A percentile compares a stretch with the other conserved stretches of the same genome.
These are phyloP conservation scores for Ethmia dodecea DNA, from an alignment of 2,888 invertebrate genomes.

Conservation along the genomic window DNA sequence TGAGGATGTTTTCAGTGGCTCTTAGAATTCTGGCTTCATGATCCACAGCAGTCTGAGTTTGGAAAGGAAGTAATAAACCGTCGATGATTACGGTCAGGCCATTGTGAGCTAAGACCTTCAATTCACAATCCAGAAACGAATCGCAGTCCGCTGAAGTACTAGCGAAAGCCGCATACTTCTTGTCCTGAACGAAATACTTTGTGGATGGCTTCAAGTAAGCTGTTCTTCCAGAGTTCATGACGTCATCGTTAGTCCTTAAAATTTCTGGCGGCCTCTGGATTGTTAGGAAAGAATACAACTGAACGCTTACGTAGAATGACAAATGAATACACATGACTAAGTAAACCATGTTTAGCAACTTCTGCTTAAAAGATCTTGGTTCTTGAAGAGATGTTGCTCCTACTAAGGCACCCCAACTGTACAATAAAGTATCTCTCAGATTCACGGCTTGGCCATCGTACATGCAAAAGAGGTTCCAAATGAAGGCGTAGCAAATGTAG, in stretches of 20 bases:
- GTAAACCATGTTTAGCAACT: constrained; percentile 42
- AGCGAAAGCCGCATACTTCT: constrained; percentile 34
- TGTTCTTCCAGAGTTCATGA: constrained; percentile 38
- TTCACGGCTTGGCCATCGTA: constrained; percentile 34
- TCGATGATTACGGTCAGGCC: constrained; percentile 43
- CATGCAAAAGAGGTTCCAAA: constrained; percentile 36
- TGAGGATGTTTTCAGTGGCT: constrained; percentile 38
- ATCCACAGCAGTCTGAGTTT: constrained; percentile 39
- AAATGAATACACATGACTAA: constrained; percentile 45
- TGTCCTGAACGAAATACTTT: constrained; percentile 42
- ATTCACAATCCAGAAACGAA: constrained; percentile 35
- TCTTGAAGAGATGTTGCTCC: constrained; percentile 39
- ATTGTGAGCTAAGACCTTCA: constrained; percentile 28
- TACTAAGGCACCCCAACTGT: constrained; percentile 48
- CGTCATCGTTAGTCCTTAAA: constrained; percentile 37
- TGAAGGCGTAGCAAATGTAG: constrained; percentile 36
- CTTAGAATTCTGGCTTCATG: constrained; percentile 46
- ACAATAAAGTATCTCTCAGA: constrained; percentile 32
- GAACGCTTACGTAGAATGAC: constrained; percentile 44
- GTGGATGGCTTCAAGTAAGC: constrained; percentile 30
- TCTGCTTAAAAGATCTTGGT: constrained; percentile 44
- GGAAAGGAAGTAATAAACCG: constrained; percentile 34
- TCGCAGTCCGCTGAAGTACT: constrained; percentile 37
- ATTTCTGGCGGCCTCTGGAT: constrained; percentile 41
- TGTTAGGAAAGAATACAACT: constrained; percentile 53